Evolutionary conservation across 2,797 vertebrate species (phyloP), one percentile per base, ranked within the genome.

Genomic region (Bovichtus diacanthus): DNA sequence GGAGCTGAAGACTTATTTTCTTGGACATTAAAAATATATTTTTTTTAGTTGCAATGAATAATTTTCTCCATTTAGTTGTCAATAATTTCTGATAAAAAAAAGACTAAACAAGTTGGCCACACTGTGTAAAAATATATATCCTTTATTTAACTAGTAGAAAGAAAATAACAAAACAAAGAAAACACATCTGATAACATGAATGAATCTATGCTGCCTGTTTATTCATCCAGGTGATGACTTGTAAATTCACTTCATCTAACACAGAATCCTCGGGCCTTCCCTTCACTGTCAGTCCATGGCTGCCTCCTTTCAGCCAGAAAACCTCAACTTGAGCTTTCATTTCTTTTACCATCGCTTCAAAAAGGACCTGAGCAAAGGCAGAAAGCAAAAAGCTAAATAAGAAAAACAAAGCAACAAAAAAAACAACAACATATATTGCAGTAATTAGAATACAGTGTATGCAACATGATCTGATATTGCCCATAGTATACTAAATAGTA

Each of bases 281-380:
- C 89, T 94, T 96, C 51, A 97, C 96, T 50, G 81, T 87, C 87
- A 99, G 96, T 46, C 96, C 96, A 78, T 99, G 97, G 87, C 92
- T 96, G 67, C 95, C 98, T 84, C 96, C 96, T 70, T 95, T 90
- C 46, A 98, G 86, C 97, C 97, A 98, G 36, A 96, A 91, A 78
- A 99, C 95, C 50, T 95, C 94, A 73, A 81, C 91, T 71, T 91
- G 84, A 71, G 94, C 95, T 91, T 95, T 93, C 95, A 99, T 96
- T 84, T 95, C 94, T 67, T 91, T 91, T 19, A 94, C 51, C 66
- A 94, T 88, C 39, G 53, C 60, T 70, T 97, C 95, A 81, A 99
- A 87, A 82, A 97, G 91, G 50, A 83, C 91, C 97, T 98, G 34
- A 74, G 55, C 6, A 80, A 21, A 77, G 72, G 87, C 16, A 88